These are phyloP conservation scores for Quadriops clusia DNA, from an alignment of 2,888 invertebrate species.

Conservation along the genomic window DNA sequence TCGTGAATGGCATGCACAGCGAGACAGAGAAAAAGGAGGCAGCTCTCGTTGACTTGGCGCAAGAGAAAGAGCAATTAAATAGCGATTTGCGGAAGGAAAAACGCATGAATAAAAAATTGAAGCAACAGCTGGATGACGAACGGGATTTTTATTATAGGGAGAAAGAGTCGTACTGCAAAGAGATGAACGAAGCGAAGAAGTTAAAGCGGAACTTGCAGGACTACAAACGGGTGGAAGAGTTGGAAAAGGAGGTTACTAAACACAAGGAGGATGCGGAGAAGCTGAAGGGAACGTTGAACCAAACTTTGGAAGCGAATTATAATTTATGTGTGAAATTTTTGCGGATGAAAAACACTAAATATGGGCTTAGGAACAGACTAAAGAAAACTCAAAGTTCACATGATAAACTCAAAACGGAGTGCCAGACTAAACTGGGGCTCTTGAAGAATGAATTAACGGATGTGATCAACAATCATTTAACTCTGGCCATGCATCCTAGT, in stretches of 20 bases:
- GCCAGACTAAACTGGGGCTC: conserved; percentile 23
- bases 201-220: conserved; percentile 23
- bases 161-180: conserved; percentile 41
- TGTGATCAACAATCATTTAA: conserved; percentile 27
- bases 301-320: conserved; percentile 35
- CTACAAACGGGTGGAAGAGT: conserved; percentile 9
- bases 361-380: conserved; percentile 27
- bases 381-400: conserved; percentile 27
- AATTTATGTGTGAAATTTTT: conserved; percentile 36
- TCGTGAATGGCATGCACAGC: conserved; percentile 36
- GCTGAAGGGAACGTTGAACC: conserved; percentile 30
- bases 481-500: conserved; percentile 29
- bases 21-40: conserved; percentile 39
- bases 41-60: conserved; percentile 37
- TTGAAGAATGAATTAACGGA: conserved; percentile 27
- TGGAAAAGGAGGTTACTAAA: conserved; percentile 19
- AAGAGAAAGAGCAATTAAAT: conserved; percentile 42
- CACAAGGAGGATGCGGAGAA: conserved; percentile 31
- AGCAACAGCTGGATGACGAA: conserved; percentile 44
- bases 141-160: conserved; percentile 43
- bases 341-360: conserved; percentile 35
- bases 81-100: conserved; percentile 39
- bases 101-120: conserved; percentile 38
- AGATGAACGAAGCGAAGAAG: conserved; percentile 36
- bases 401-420: conserved; percentile 16